phyloP scores from a whole-genome alignment of 1,140 invertebrate species.

The Drosophila pandora region DNA sequence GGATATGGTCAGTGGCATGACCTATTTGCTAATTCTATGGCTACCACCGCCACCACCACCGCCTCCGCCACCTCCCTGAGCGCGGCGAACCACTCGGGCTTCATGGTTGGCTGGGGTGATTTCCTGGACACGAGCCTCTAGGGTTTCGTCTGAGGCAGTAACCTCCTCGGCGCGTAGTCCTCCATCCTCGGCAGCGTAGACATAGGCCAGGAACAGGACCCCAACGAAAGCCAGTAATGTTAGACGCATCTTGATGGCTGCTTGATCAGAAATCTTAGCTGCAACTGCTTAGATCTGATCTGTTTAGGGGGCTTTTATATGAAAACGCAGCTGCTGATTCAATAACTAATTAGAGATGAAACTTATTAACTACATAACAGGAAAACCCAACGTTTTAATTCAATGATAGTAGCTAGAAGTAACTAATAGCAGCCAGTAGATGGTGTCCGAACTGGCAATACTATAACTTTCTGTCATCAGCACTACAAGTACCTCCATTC shows the following conservation, averaged over 20 bases:
- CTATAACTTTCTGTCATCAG: too few relatives aligned
- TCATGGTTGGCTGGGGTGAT: not conserved
- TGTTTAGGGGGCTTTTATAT: not conserved
- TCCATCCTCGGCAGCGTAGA: not conserved
- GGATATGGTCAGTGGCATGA: not conserved
- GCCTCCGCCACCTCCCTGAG: not conserved
- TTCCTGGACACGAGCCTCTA: not conserved
- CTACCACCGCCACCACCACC: not conserved
- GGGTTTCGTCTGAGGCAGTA: not conserved
- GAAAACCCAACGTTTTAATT: too few relatives aligned
- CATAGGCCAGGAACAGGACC: not conserved
- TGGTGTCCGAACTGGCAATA: too few relatives aligned
- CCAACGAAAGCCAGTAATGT: not conserved
- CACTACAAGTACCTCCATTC: too few relatives aligned
- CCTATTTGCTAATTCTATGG: not conserved
- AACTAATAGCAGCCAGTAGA: too few relatives aligned
- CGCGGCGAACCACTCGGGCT: not conserved
- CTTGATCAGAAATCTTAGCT: not conserved
- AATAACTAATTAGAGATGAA: not conserved
- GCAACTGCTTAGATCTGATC: not conserved
- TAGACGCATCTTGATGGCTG: conserved; percentile 7
- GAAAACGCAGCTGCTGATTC: not conserved
- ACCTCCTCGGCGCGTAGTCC: not conserved
- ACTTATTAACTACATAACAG: not conserved
- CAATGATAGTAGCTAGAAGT: too few relatives aligned